These are phyloP conservation scores for Crocidura indochinensis DNA, from an alignment of 2,797 vertebrate species.

Conservation along the genomic window DNA sequence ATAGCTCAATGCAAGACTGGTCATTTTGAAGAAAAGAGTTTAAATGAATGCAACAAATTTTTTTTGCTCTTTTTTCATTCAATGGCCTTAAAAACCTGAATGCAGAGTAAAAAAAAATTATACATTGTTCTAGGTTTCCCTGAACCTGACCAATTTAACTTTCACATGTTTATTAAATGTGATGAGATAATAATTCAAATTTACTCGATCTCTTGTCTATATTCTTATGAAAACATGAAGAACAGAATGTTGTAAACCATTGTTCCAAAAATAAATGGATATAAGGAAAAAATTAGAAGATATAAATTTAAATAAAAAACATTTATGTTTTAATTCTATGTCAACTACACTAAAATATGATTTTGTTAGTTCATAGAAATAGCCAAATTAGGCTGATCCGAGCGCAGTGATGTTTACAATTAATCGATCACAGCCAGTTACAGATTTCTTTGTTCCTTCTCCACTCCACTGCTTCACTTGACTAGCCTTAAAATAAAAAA, in stretches of 20 bases:
- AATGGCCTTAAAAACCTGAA: neutral
- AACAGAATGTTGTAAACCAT: neutral
- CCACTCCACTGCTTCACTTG: no score
- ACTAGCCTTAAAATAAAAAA: no score
- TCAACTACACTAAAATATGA: neutral
- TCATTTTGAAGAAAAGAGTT: neutral
- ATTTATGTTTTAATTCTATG: neutral
- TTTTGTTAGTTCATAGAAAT: neutral
- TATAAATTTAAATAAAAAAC: neutral
- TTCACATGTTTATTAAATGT: constrained; percentile 7
- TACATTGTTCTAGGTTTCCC: no score
- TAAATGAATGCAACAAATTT: neutral
- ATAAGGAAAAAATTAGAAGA: constrained; percentile 19
- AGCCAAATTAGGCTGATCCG: no score
- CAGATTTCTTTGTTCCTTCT: no score
- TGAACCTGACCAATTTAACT: constrained; percentile 11
- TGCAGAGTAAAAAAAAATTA: no score
- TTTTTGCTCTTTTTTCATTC: neutral
- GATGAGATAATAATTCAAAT: constrained; percentile 33
- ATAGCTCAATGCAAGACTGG: neutral
- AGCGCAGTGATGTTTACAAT: no score
- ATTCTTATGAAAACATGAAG: constrained; percentile 33
- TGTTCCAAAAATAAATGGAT: constrained; percentile 14
- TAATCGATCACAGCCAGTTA: no score
- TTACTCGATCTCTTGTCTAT: neutral